Conservation (phyloP, 2,113 vertebrate species). For the Arizona elegans region DNA sequence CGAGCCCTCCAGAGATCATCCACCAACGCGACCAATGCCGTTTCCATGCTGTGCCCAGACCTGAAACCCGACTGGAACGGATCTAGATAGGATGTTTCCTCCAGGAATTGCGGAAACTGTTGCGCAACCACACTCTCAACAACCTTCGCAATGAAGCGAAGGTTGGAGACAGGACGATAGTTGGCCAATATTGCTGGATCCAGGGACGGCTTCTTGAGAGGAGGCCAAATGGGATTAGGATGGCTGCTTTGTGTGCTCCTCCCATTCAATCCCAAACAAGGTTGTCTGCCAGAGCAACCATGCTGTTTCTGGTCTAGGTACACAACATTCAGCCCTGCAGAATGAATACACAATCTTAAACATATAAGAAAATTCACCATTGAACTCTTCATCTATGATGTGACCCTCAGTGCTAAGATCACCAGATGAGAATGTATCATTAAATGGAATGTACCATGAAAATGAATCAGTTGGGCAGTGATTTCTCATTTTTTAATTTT, state of each 20-base stretch:
- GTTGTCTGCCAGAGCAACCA: background rate
- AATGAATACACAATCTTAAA: background rate
- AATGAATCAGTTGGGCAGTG: background rate
- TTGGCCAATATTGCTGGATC: too few species aligned
- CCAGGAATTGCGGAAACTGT: too few species aligned
- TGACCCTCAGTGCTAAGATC: background rate
- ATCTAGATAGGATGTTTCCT: too few species aligned
- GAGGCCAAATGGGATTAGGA: background rate
- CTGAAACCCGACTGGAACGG: too few species aligned
- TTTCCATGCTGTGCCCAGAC: too few species aligned
- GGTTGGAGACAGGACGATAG: too few species aligned
- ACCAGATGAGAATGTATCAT: background rate
- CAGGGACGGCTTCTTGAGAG: too few species aligned
- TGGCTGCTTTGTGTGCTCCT: background rate
- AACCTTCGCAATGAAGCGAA: too few species aligned
- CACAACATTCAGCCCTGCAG: background rate
- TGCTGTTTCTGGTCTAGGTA: background rate
- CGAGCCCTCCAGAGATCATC: too few species aligned
- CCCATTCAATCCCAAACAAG: background rate
- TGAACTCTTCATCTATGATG: background rate
- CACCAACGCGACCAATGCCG: too few species aligned
- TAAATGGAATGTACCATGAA: background rate
- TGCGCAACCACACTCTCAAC: too few species aligned
- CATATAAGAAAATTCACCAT: background rate
- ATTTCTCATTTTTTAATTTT: background rate